Evolutionary conservation across 2,113 vertebrate species (phyloP).

Genomic region (Apistogramma diplotaenia): DNA sequence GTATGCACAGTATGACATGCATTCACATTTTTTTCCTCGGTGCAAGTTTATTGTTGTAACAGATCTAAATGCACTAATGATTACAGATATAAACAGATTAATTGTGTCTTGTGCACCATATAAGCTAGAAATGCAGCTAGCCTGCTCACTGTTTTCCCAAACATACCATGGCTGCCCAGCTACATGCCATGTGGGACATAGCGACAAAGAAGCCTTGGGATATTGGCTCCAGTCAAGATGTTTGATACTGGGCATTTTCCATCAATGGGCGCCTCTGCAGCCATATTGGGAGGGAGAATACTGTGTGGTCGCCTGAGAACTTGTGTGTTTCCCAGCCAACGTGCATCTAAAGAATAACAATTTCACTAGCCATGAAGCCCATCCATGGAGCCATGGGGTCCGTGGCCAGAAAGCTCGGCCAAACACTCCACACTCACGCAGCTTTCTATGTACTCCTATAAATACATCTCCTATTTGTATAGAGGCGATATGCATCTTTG

Average conservation of each 20-base stretch:
- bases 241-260: slow-evolving; percentile 55
- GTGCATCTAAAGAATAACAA: slow-evolving; percentile 78
- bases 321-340: slow-evolving; percentile 78
- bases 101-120: neutral
- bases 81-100: neutral
- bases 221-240: slow-evolving; percentile 63
- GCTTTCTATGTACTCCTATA: slow-evolving; percentile 75
- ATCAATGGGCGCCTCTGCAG: slow-evolving; percentile 66
- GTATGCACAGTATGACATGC: neutral
- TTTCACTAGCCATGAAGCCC: slow-evolving; percentile 74
- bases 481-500: slow-evolving; percentile 81
- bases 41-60: neutral
- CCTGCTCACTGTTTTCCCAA: slow-evolving; percentile 9
- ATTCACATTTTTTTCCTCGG: neutral
- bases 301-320: slow-evolving; percentile 78
- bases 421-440: slow-evolving; percentile 70
- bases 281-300: slow-evolving; percentile 67
- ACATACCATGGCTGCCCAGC: slow-evolving; percentile 25
- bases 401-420: slow-evolving; percentile 62
- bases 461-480: slow-evolving; percentile 81
- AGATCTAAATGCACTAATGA: neutral
- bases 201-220: slow-evolving; percentile 51
- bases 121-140: neutral
- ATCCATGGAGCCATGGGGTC: slow-evolving; percentile 70
- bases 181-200: slow-evolving; percentile 26